Evolutionary conservation across 1,140 invertebrate species (phyloP).

Genomic region (Aphis gossypii): DNA sequence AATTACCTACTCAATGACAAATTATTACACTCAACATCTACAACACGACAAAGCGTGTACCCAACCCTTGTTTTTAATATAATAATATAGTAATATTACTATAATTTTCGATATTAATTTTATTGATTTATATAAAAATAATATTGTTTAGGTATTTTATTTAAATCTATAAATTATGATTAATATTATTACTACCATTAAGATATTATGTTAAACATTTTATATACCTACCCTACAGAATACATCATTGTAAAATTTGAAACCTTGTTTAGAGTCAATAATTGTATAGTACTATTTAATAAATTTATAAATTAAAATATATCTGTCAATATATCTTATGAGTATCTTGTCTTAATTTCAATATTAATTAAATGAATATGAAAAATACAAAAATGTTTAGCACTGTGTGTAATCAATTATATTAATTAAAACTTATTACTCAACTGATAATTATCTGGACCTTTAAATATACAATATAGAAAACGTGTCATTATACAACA

Average conservation of each 20-base stretch:
- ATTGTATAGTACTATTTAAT: background rate
- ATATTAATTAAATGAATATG: background rate
- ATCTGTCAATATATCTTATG: no score
- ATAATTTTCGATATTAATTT: no score
- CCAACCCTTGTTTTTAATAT: no score
- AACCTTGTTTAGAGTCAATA: background rate
- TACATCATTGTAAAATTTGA: background rate
- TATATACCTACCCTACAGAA: background rate
- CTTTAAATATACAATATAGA: background rate
- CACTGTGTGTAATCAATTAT: background rate
- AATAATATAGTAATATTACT: no score
- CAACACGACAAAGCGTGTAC: no score
- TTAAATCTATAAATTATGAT: background rate
- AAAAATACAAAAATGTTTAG: background rate
- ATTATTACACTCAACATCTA: no score
- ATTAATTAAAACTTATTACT: conserved; percentile 20
- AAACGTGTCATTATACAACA: background rate
- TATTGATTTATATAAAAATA: no score
- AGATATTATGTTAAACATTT: background rate
- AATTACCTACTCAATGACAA: no score
- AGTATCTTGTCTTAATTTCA: background rate
- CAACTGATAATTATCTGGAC: background rate
- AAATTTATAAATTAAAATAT: background rate
- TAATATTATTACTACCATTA: background rate
- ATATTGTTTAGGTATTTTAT: no score